These are phyloP conservation scores for Lampropteryx suffumata DNA, from an alignment of 2,888 invertebrate genomes.

Conservation along the genomic window DNA sequence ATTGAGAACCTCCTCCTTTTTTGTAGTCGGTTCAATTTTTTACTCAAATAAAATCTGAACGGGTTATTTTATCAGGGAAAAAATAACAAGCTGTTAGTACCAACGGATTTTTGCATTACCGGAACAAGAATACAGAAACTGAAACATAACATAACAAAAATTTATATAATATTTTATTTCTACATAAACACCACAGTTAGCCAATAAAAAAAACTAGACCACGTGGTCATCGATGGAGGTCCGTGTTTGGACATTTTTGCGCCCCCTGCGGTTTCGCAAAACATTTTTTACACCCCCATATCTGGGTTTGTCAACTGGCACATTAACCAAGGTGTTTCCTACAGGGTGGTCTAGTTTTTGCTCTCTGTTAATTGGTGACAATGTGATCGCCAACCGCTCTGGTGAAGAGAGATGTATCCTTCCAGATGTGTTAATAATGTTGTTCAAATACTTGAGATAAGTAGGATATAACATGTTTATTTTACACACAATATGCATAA, in stretches of 20 bases:
- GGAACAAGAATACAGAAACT: too few relatives aligned
- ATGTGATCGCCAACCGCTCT: slow-evolving; percentile 70
- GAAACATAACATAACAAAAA: too few relatives aligned
- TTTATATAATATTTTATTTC: too few relatives aligned
- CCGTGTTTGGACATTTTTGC: slow-evolving; percentile 70
- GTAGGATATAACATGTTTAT: too few relatives aligned
- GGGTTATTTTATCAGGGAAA: too few relatives aligned
- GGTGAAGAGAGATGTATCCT: slow-evolving; percentile 76
- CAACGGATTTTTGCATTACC: too few relatives aligned
- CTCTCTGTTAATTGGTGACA: slow-evolving; percentile 77
- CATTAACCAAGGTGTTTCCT: slow-evolving; percentile 78
- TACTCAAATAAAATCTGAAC: too few relatives aligned
- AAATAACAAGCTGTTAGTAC: too few relatives aligned
- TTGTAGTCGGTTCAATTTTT: too few relatives aligned
- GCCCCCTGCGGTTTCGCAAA: slow-evolving; percentile 72
- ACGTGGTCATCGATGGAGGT: slow-evolving; percentile 60
- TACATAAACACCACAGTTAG: too few relatives aligned
- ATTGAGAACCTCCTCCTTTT: too few relatives aligned
- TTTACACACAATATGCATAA: too few relatives aligned
- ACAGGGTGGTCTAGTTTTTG: slow-evolving; percentile 73
- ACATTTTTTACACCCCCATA: slow-evolving; percentile 56
- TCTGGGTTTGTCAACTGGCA: slow-evolving; percentile 75
- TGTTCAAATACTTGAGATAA: slow-evolving; percentile 25
- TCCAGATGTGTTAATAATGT: slow-evolving; percentile 63
- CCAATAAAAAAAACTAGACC: slow-evolving; percentile 29